Conservation (phyloP, 1,140 invertebrate species). For the Hetaerina americana region DNA sequence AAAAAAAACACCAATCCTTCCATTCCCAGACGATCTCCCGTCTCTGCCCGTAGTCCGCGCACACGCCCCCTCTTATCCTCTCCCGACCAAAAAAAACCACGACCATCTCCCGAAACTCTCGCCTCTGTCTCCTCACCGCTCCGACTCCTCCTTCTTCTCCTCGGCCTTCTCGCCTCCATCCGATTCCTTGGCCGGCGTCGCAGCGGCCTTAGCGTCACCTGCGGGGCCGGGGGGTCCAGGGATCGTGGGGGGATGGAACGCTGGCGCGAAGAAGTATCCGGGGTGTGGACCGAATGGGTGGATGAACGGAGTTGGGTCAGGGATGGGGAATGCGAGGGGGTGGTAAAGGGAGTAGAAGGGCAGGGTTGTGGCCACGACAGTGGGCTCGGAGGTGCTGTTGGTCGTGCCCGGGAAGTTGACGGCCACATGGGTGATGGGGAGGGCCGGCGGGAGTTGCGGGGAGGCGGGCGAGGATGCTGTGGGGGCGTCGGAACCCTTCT, state of each 20-base stretch:
- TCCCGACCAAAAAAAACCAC: not conserved
- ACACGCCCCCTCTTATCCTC: not conserved
- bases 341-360: not conserved
- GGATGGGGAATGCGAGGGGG: not conserved
- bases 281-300: not conserved
- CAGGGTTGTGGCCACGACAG: not conserved
- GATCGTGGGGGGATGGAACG: not conserved
- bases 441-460: not conserved
- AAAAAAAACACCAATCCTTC: no score
- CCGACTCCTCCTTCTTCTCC: not conserved
- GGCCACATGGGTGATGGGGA: not conserved
- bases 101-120: not conserved
- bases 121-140: not conserved
- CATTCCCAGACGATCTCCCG: no score
- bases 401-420: not conserved
- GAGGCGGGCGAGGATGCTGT: not conserved
- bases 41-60: no score
- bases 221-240: not conserved
- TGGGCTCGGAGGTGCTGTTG: not conserved
- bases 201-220: not conserved
- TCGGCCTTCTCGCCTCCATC: not conserved
- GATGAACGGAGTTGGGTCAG: not conserved
- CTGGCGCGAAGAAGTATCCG: not conserved
- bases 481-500: not conserved
- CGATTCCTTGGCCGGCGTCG: not conserved